phyloP scores from a whole-genome alignment of 2,888 invertebrate genomes.

The Philopedon plagiatum region DNA sequence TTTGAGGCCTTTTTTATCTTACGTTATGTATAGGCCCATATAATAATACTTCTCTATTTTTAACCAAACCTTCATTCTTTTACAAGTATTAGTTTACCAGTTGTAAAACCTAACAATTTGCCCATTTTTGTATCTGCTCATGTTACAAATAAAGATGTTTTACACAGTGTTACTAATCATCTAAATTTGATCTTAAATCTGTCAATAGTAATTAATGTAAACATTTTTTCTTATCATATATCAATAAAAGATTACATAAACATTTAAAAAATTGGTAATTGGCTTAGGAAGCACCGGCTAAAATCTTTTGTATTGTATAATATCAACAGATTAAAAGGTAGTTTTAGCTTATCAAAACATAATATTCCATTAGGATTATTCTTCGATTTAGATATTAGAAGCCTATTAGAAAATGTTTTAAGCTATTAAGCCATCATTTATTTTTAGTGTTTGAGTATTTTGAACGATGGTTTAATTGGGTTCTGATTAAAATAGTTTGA shows the following conservation, averaged over 20 bases:
- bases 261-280: conserved; percentile 14
- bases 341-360: conserved; percentile 40
- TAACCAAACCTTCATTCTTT: no score
- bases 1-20: no score
- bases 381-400: conserved; percentile 34
- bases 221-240: conserved; percentile 35
- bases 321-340: conserved; percentile 41
- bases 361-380: conserved; percentile 39
- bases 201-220: no score
- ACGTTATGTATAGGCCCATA: no score
- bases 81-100: no score
- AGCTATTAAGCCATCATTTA: neutral
- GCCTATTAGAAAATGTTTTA: neutral
- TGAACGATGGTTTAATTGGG: conserved; percentile 30
- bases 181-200: no score
- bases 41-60: no score
- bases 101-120: no score
- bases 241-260: conserved; percentile 6
- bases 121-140: no score
- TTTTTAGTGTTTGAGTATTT: conserved; percentile 12
- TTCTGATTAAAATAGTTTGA: neutral
- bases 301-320: conserved; percentile 40
- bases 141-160: no score
- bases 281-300: conserved; percentile 25
- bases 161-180: no score